Conservation (phyloP, 2,888 invertebrate species). For the Agrypnus murinus region DNA sequence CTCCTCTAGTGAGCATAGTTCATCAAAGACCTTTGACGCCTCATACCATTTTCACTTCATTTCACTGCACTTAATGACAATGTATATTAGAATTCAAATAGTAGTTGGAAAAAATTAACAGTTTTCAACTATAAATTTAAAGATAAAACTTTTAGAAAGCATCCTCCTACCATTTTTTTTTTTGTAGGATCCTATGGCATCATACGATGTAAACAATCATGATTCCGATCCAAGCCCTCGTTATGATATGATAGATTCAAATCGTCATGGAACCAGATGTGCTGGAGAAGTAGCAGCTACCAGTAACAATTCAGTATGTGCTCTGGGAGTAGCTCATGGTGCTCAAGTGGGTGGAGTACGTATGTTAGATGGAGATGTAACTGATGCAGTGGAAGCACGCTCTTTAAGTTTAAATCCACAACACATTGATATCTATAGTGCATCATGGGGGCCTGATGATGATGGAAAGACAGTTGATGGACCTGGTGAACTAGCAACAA, state of each 20-base stretch:
- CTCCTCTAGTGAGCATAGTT: no score
- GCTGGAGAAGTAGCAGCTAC: constrained; percentile 98
- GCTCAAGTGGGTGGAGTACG: constrained; percentile 95
- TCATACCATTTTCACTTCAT: no score
- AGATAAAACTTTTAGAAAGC: no score
- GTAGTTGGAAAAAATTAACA: no score
- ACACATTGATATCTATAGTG: constrained; percentile 98
- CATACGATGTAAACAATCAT: constrained; percentile 97
- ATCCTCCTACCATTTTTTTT: no score
- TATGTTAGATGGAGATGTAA: constrained; percentile 98
- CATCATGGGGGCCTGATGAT: constrained; percentile 99
- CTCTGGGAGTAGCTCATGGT: constrained; percentile 96
- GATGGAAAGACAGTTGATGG: constrained; percentile 99
- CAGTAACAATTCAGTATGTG: constrained; percentile 96
- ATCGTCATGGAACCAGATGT: constrained; percentile 95
- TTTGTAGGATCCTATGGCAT: constrained; percentile 91
- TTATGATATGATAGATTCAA: constrained; percentile 97
- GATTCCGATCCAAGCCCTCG: constrained; percentile 98
- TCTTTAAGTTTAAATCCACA: constrained; percentile 95
- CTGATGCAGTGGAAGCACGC: constrained; percentile 97
- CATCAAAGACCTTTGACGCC: no score
- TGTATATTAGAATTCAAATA: no score
- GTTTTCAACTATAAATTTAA: no score
- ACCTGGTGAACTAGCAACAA: constrained; percentile 94
- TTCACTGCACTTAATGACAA: no score